Evolutionary conservation across 2,888 invertebrate species (phyloP).

Genomic region (Metalampra italica): DNA sequence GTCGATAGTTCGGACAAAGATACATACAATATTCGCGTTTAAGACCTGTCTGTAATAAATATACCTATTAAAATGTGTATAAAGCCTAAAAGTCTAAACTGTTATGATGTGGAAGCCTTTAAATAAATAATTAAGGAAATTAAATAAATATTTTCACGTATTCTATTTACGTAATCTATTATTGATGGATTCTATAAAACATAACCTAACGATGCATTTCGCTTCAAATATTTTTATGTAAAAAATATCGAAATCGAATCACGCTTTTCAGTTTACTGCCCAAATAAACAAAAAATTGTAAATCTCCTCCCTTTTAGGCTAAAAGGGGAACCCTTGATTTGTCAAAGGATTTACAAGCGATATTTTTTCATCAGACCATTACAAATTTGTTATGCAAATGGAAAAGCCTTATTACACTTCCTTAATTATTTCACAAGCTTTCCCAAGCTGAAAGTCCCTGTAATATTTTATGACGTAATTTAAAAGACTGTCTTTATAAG

Average conservation of each 20-base stretch:
- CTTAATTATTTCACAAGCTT: conserved; percentile 67
- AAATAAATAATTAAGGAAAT: too few species aligned
- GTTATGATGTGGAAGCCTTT: too few species aligned
- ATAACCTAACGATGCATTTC: too few species aligned
- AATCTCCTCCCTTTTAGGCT: background rate
- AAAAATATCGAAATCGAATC: background rate
- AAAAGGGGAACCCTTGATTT: conserved; percentile 25
- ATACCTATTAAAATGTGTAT: too few species aligned
- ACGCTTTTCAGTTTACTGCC: background rate
- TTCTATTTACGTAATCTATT: too few species aligned
- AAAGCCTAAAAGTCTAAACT: too few species aligned
- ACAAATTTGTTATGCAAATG: conserved; percentile 66
- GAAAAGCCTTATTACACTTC: conserved; percentile 64
- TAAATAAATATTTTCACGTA: too few species aligned
- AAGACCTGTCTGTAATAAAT: too few species aligned
- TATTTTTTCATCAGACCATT: conserved; percentile 46
- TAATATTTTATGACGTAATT: conserved; percentile 66
- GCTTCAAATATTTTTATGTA: background rate
- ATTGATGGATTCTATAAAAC: too few species aligned
- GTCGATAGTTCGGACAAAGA: too few species aligned
- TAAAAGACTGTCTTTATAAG: conserved; percentile 51
- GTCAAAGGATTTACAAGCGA: conserved; percentile 54
- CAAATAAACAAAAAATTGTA: background rate
- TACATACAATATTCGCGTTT: too few species aligned
- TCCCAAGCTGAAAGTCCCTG: conserved; percentile 48